These are phyloP conservation scores for Caenorhabditis wallacei DNA, from an alignment of 2,888 invertebrate species.

Conservation along the genomic window DNA sequence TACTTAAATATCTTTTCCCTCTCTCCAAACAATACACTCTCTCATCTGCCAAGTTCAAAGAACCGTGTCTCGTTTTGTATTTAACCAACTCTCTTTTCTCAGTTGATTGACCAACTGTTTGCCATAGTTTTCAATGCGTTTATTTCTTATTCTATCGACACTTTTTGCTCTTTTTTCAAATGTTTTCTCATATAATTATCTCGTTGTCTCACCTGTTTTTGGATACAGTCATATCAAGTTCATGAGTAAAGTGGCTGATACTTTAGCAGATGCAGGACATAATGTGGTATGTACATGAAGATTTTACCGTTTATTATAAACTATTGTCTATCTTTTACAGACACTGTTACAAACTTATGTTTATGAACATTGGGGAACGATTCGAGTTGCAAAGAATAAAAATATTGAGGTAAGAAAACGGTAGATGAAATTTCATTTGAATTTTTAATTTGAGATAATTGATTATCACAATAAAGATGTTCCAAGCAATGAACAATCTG, in stretches of 20 bases:
- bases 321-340: not conserved
- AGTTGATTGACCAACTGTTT: not conserved
- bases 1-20: not conserved
- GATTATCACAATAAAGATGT: conserved; percentile 43
- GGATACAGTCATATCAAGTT: conserved; percentile 55
- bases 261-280: conserved; percentile 41
- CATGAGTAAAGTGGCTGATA: conserved; percentile 44
- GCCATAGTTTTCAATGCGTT: conserved; percentile 20
- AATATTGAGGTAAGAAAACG: conserved; percentile 43
- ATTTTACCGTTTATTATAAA: not conserved
- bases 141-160: conserved; percentile 10
- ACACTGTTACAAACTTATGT: conserved; percentile 40
- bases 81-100: conserved; percentile 16
- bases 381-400: conserved; percentile 37
- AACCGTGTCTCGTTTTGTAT: conserved; percentile 11
- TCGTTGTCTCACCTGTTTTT: conserved; percentile 42
- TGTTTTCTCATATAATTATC: conserved; percentile 33
- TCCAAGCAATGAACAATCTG: conserved; percentile 32
- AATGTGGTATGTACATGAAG: conserved; percentile 27
- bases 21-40: not conserved
- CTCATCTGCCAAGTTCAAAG: conserved; percentile 14
- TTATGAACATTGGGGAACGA: conserved; percentile 44
- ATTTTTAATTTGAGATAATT: conserved; percentile 15
- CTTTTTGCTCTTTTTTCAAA: conserved; percentile 28
- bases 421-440: too few species aligned